A percentile compares a stretch with the other conserved stretches of the same genome.
These are phyloP conservation scores for Microctenopoma lineatum DNA, from an alignment of 2,797 vertebrate genomes.

Conservation along the genomic window DNA sequence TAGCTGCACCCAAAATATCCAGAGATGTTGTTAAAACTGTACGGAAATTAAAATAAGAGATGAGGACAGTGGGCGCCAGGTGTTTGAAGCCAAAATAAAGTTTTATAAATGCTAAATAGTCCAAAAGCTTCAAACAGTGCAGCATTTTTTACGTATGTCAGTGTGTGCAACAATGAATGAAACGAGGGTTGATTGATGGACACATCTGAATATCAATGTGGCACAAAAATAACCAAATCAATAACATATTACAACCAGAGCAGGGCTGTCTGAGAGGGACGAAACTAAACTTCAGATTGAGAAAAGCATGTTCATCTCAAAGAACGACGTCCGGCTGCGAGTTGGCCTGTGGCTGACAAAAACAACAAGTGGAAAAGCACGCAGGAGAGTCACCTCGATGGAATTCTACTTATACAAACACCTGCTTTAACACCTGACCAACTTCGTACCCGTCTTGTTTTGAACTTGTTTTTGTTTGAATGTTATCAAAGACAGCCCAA, in stretches of 20 bases:
- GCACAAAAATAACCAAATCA: neutral
- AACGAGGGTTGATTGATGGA: neutral
- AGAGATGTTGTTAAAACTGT: slow-evolving; percentile 2
- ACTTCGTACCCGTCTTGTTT: slow-evolving; percentile 1
- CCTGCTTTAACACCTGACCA: slow-evolving; percentile 8
- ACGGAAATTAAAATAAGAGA: neutral
- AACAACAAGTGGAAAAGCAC: slow-evolving; percentile 40
- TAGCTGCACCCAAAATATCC: slow-evolving; percentile 23
- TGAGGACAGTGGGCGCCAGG: neutral
- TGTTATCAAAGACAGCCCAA: slow-evolving; percentile 3
- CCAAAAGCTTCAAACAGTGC: neutral
- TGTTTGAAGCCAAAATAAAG: neutral
- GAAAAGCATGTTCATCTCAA: slow-evolving; percentile 10
- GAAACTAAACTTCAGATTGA: neutral
- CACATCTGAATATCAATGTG: neutral
- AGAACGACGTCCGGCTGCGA: slow-evolving; percentile 19
- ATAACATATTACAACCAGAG: neutral
- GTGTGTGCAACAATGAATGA: neutral
- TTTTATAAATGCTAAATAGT: neutral
- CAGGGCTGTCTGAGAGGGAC: neutral
- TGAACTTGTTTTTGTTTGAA: neutral
- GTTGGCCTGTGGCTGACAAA: slow-evolving; percentile 24
- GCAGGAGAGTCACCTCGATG: slow-evolving; percentile 56
- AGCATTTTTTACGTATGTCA: neutral
- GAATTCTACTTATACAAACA: slow-evolving; percentile 65